Evolutionary conservation across 2,888 invertebrate genomes (phyloP).

Genomic region (Endotricha flammealis): DNA sequence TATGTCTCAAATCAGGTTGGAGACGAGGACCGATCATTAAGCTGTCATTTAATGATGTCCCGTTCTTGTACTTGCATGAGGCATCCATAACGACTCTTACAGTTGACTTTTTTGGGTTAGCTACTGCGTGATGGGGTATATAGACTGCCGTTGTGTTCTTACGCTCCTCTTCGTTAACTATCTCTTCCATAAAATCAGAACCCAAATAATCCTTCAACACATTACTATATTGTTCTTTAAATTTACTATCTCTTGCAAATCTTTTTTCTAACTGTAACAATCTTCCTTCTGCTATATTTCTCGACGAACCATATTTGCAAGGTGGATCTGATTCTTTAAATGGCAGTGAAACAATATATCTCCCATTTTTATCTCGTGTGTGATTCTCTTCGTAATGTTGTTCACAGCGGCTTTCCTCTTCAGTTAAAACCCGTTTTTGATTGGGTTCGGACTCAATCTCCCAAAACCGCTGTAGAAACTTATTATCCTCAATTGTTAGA

Average conservation of each 20-base stretch:
- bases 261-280: constrained; percentile 16
- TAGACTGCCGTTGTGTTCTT: constrained; percentile 13
- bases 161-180: no score
- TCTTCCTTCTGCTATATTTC: constrained; percentile 13
- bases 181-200: constrained; percentile 17
- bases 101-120: constrained; percentile 18
- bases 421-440: no score
- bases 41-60: constrained; percentile 18
- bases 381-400: constrained; percentile 10
- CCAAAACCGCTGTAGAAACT: no score
- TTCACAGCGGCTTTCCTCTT: constrained; percentile 7
- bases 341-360: constrained; percentile 11
- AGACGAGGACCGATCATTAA: constrained; percentile 21
- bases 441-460: no score
- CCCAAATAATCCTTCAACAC: constrained; percentile 22
- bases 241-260: constrained; percentile 12
- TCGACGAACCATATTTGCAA: constrained; percentile 11
- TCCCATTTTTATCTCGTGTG: constrained; percentile 14
- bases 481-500: constrained; percentile 10
- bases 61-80: constrained; percentile 12
- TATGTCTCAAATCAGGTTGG: constrained; percentile 21
- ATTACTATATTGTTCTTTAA: constrained; percentile 18
- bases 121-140: constrained; percentile 30
- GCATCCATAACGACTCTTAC: constrained; percentile 23
- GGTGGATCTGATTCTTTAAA: constrained; percentile 5